Evolutionary conservation across 2,113 vertebrate genomes (phyloP), one percentile per base, ranked within the genome.

Genomic region (Morone chrysops): DNA sequence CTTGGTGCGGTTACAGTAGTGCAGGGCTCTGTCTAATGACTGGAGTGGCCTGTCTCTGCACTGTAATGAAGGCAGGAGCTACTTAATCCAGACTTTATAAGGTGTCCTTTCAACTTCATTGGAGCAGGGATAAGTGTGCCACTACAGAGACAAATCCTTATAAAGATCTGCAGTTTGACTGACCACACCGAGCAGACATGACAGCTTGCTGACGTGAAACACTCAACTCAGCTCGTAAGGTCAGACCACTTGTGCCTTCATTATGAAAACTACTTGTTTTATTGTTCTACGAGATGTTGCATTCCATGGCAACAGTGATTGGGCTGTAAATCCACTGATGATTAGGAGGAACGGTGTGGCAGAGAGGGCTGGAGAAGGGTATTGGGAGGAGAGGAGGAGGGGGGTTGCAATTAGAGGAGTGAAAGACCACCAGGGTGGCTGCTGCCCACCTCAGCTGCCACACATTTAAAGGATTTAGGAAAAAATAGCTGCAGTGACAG

Each of bases 11-110:
- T 85, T 92, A 90, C 90, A 86, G 88, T 82, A 87, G 77, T 86
- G 76, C 70, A 51, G 71, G 82, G 78, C 68, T 78, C 36, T 7
- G 78, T 85, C 88, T 91, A 90, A 93, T 89, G 76, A 87, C 76
- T 89, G 84, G 83, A 89, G 62, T 61, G 70, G 78, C 57, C 80
- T 22, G 20, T 85, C 40, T 83, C 66, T 88, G 62, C 25, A 56
- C 56, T 75, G 70, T 82, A 89, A 89, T 81, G 83, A 88, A 79
- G 62, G 72, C 61, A 72, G 25, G 63, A 53, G 81, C 70, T 86
- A 70, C 79, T 83, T 81, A 89, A 91, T 89, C 85, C 60, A 60
- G 76, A 90, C 87, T 94, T 94, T 88, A 93, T 84, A 91, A 92
- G 89, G 88, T 91, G 88, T 89, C 69, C 79, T 92, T 82, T 90